Conservation (phyloP, 2,797 vertebrate species). For the Nyctibius grandis region DNA sequence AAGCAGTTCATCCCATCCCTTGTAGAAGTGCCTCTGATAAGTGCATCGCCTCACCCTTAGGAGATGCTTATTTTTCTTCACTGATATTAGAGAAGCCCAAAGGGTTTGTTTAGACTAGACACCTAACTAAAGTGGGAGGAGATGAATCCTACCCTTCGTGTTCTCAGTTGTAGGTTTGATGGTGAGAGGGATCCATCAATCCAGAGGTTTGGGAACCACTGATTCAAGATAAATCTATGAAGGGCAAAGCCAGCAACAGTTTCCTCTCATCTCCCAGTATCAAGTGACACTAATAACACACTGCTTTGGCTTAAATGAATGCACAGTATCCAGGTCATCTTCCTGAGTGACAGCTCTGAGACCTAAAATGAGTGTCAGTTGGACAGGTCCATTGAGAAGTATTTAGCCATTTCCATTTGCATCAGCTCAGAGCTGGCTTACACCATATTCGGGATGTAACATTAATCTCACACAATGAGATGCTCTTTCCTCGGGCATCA, state of each 20-base stretch:
- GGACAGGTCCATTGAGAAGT: neutral
- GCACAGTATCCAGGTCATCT: neutral
- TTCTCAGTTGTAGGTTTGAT: neutral
- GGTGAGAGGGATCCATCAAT: neutral
- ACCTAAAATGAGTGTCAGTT: neutral
- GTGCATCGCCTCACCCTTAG: neutral
- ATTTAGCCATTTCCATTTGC: neutral
- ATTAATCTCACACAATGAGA: neutral
- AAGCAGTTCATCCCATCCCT: neutral
- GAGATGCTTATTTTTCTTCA: neutral
- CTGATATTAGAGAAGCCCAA: neutral
- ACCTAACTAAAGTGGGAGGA: neutral
- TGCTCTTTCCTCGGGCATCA: neutral
- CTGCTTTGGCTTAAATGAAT: neutral
- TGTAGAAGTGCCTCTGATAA: fast-evolving
- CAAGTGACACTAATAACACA: conserved; percentile 31
- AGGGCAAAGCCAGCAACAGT: neutral
- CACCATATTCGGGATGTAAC: neutral
- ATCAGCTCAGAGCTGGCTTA: neutral
- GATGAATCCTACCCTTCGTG: neutral
- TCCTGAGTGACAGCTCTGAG: neutral
- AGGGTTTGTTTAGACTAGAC: neutral
- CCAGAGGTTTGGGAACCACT: neutral
- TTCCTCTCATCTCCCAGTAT: neutral
- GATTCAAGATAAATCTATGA: neutral